These are phyloP conservation scores for Trypoxylon attenuatum DNA, from an alignment of 2,888 invertebrate genomes.

Conservation along the genomic window DNA sequence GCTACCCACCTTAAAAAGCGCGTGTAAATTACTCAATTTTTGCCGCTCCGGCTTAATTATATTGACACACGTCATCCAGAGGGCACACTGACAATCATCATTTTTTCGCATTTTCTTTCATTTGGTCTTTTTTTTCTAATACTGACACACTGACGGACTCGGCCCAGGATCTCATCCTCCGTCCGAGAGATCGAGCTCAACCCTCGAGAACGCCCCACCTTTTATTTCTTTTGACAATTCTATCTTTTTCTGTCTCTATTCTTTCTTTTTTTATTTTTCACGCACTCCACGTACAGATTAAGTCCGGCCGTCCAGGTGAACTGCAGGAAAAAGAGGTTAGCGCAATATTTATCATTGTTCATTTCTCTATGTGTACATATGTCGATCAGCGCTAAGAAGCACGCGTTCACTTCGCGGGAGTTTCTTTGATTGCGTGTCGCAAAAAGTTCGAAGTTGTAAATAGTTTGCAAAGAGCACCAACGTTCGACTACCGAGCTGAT, in stretches of 20 bases:
- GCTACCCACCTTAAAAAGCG: not conserved
- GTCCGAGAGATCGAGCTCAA: not conserved
- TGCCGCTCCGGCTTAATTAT: conserved; percentile 21
- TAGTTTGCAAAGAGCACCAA: conserved; percentile 34
- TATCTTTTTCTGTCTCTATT: conserved; percentile 67
- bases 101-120: conserved; percentile 42
- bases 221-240: conserved; percentile 60
- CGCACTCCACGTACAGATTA: conserved; percentile 80
- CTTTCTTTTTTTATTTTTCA: conserved; percentile 75
- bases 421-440: conserved; percentile 30
- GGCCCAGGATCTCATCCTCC: not conserved
- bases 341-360: conserved; percentile 38
- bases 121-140: not conserved
- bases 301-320: conserved; percentile 86
- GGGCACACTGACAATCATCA: conserved; percentile 41
- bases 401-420: conserved; percentile 15
- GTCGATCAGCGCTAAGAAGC: conserved; percentile 23
- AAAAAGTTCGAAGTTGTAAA: conserved; percentile 32
- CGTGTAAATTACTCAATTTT: not conserved
- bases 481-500: not conserved
- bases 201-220: conserved; percentile 59
- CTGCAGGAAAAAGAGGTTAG: conserved; percentile 86
- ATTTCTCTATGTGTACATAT: conserved; percentile 17
- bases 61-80: conserved; percentile 23
- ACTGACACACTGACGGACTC: not conserved